Evolutionary conservation across 2,888 invertebrate genomes (phyloP), one percentile per base, ranked within the genome.

Genomic region (Pristionchus fissidentatus): DNA sequence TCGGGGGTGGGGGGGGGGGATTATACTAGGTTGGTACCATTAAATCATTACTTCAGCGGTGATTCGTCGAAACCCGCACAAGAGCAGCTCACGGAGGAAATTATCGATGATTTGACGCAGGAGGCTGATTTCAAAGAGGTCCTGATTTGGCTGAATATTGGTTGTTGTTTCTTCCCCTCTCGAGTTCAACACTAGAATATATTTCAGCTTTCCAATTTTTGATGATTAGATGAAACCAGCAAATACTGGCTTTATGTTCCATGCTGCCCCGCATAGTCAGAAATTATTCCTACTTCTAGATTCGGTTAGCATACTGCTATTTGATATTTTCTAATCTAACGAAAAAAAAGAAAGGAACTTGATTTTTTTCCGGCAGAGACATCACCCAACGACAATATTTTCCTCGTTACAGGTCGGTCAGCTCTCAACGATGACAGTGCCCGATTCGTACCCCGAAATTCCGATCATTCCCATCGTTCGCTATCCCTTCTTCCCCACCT

Each of bases 401-500:
- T 19, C 2, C 22, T 52, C 2, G n/a, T 10, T 29, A 29, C 41
- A 62, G 57, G 80, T 66, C 7, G 85, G 85, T 38, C 85, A 85
- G 43, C 85, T 88, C 83, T 85, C 87, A 0, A 87, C 89, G n/a
- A 86, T 97, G 75, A 96, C 96, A 26, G 96, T 99, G 43, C 98
- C 98, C 0, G 98, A 98, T 93, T 95, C 96, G 15, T 98, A 97
- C 96, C 98, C 99, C 0, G 95, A 96, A 92, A 95, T 99, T 32
- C 99, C 99, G 3, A 95, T 98, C 13, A 95, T 99, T 88, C 97
- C 98, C 0, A 96, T 98, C 87, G 95, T 95, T 91, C 95, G 97
- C 89, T 97, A 97, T 94, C 98, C 98, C 5, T 96, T 99, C 1
- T 99, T 99, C 94, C 99, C 99, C 32, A 95, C 97, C 89, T 99